Percentiles rank a stretch among this genome's conserved stretches.
Evolutionary conservation across 2,113 vertebrate species (phyloP).

Genomic region (Heterochromis multidens): DNA sequence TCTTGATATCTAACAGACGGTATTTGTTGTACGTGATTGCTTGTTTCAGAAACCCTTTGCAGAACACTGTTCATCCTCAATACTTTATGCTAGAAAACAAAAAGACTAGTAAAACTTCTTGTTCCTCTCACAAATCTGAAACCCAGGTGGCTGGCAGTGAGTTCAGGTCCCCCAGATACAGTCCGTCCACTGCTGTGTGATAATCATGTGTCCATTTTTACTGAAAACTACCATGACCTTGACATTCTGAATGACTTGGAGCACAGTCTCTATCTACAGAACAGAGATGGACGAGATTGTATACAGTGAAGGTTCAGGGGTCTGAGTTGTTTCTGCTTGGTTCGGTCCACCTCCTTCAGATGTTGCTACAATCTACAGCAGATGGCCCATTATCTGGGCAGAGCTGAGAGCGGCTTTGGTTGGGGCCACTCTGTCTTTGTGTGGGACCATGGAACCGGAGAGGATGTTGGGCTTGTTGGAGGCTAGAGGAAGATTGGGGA

Average conservation of each 20-base stretch:
- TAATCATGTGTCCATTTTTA: neutral
- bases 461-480: slow-evolving; percentile 32
- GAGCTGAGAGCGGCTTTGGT: neutral
- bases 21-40: slow-evolving; percentile 20
- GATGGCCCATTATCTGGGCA: slow-evolving; percentile 26
- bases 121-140: slow-evolving; percentile 29
- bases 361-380: slow-evolving; percentile 57
- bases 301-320: slow-evolving; percentile 9
- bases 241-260: neutral
- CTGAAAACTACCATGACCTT: neutral
- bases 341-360: slow-evolving; percentile 17
- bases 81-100: neutral
- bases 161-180: slow-evolving; percentile 30
- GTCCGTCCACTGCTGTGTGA: neutral
- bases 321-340: slow-evolving; percentile 10
- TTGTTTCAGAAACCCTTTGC: slow-evolving; percentile 11
- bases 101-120: slow-evolving; percentile 5
- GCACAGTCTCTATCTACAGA: slow-evolving; percentile 60
- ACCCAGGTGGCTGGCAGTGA: slow-evolving; percentile 62
- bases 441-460: slow-evolving; percentile 35
- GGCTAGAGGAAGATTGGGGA: slow-evolving; percentile 16
- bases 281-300: slow-evolving; percentile 41
- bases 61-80: slow-evolving; percentile 6
- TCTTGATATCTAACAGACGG: slow-evolving; percentile 2
- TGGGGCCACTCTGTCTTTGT: neutral